Evolutionary conservation across 2,113 vertebrate genomes (phyloP).

Genomic region (Prochilodus magdalenae): DNA sequence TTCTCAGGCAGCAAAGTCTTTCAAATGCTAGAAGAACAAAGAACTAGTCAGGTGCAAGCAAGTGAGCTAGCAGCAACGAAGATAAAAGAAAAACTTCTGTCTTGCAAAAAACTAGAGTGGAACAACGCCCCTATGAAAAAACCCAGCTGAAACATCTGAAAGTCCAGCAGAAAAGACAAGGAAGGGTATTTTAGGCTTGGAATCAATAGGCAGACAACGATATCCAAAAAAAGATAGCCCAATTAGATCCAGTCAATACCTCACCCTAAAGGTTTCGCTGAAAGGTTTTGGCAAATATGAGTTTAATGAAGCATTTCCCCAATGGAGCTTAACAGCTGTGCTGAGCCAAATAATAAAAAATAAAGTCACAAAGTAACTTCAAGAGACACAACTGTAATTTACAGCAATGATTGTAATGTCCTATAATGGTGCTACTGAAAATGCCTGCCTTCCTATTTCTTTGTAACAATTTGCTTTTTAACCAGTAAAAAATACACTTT

Average conservation of each 20-base stretch:
- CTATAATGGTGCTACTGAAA: constrained; percentile 27
- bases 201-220: background rate
- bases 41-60: background rate
- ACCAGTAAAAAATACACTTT: too few relatives aligned
- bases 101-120: constrained; percentile 14
- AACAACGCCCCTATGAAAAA: constrained; percentile 11
- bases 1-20: background rate
- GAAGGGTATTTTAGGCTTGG: background rate
- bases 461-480: too few relatives aligned
- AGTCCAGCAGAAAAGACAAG: background rate
- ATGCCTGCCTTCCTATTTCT: background rate
- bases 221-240: background rate
- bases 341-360: background rate
- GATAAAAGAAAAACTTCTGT: constrained; percentile 4
- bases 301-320: background rate
- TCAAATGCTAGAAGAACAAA: background rate
- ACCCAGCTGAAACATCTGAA: background rate
- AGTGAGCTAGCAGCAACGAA: background rate
- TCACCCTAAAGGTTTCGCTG: background rate
- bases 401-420: constrained; percentile 26
- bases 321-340: background rate
- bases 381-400: constrained; percentile 22
- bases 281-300: background rate
- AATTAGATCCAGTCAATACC: background rate
- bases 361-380: background rate